Conservation (phyloP, 2,888 invertebrate species). For the Craniophora ligustri region DNA sequence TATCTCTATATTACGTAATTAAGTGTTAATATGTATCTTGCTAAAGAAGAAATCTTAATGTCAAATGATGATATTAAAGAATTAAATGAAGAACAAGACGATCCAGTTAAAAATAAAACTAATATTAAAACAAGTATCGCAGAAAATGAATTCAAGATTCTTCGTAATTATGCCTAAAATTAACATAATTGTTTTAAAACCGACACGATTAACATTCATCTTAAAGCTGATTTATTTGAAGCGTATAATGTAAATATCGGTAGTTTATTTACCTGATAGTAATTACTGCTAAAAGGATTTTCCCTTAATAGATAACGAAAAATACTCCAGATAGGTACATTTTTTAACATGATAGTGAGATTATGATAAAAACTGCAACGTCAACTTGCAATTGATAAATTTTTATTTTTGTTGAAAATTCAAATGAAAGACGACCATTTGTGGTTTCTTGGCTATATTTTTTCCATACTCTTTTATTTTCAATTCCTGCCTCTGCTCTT, state of each 20-base stretch:
- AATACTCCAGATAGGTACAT: slow-evolving; percentile 30
- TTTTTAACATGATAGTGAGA: slow-evolving; percentile 14
- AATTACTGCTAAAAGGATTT: slow-evolving; percentile 5
- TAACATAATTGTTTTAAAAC: no score
- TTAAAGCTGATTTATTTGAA: background rate
- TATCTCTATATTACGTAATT: background rate
- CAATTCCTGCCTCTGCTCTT: background rate
- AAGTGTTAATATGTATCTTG: no score
- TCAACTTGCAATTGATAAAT: slow-evolving; percentile 30
- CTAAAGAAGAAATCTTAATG: background rate
- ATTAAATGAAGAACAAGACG: no score
- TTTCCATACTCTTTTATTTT: background rate
- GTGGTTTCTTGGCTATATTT: background rate
- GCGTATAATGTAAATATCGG: background rate
- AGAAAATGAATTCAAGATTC: background rate
- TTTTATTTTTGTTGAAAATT: background rate
- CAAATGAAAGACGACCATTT: slow-evolving; percentile 10
- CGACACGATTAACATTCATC: no score
- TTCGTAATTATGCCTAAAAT: no score
- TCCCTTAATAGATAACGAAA: slow-evolving; percentile 20
- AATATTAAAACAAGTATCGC: background rate
- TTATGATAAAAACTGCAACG: slow-evolving; percentile 44
- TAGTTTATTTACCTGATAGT: background rate
- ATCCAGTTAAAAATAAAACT: background rate
- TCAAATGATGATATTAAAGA: background rate